Percentiles rank a stretch among this genome's conserved stretches.
These are phyloP conservation scores for Lepisosteus osseus DNA, from an alignment of 2,113 vertebrate genomes.

Conservation along the genomic window DNA sequence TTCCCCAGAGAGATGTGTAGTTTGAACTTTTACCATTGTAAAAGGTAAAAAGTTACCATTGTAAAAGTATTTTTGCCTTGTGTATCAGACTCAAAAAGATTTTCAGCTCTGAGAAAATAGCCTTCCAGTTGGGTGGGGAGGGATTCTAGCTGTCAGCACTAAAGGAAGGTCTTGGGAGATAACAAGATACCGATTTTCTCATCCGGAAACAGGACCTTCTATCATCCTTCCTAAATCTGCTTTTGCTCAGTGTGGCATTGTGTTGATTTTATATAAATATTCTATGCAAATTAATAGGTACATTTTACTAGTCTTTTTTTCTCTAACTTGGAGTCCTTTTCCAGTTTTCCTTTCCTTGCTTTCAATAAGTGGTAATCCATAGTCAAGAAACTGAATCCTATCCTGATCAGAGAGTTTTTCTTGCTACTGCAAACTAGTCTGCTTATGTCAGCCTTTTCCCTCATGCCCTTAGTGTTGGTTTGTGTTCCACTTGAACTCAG, in stretches of 20 bases:
- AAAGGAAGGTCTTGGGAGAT: no score
- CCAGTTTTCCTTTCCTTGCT: conserved; percentile 18
- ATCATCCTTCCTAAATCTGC: conserved; percentile 31
- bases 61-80: conserved; percentile 7
- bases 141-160: conserved; percentile 19
- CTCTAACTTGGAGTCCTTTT: conserved; percentile 26
- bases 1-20: no score
- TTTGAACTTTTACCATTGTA: no score
- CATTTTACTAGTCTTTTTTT: conserved; percentile 30
- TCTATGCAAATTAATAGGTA: conserved; percentile 31
- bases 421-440: no score
- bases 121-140: conserved; percentile 13
- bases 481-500: no score
- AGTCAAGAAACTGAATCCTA: no score
- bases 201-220: conserved; percentile 34
- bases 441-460: no score
- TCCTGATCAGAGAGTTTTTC: no score
- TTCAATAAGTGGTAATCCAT: no score
- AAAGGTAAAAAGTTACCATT: conserved; percentile 9
- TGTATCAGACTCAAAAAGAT: no score
- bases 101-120: conserved; percentile 26
- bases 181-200: conserved; percentile 29
- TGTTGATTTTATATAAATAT: conserved; percentile 56
- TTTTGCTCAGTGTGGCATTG: conserved; percentile 39
- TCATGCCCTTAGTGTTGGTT: no score